Evolutionary conservation across 2,888 invertebrate species (phyloP).

Genomic region (Pteria penguin): DNA sequence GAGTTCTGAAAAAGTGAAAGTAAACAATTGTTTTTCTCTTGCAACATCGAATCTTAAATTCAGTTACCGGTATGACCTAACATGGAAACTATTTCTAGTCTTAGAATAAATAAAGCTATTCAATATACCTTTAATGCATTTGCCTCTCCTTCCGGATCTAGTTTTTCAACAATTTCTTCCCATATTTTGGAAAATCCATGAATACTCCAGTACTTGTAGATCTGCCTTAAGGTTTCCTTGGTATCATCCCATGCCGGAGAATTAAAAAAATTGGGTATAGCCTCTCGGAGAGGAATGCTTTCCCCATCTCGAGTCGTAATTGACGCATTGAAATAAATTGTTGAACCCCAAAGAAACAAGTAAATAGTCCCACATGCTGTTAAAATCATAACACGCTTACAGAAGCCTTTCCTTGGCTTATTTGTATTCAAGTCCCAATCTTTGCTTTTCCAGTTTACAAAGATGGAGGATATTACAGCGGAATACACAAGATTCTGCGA

Average conservation of each 20-base stretch:
- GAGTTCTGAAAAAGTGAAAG: no score
- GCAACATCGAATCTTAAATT: no score
- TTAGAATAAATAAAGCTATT: background rate
- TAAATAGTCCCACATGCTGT: constrained; percentile 85
- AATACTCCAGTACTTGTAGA: constrained; percentile 89
- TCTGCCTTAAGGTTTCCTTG: constrained; percentile 83
- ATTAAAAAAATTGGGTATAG: constrained; percentile 92
- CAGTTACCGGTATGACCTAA: no score
- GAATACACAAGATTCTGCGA: constrained; percentile 50
- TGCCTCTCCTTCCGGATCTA: constrained; percentile 94
- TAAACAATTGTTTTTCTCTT: no score
- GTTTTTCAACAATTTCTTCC: constrained; percentile 90
- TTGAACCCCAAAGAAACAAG: constrained; percentile 87
- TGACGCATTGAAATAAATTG: constrained; percentile 88
- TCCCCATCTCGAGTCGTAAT: constrained; percentile 86
- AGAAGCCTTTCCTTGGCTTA: constrained; percentile 40
- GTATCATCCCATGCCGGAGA: constrained; percentile 88
- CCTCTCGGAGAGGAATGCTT: constrained; percentile 86
- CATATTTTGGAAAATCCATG: constrained; percentile 94
- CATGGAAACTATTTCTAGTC: no score
- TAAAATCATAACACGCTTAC: constrained; percentile 83
- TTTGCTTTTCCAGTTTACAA: constrained; percentile 86
- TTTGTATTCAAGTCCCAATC: constrained; percentile 83
- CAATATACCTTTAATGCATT: constrained; percentile 84
- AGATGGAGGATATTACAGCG: constrained; percentile 62